These are phyloP conservation scores for Engraulis encrasicolus DNA, from an alignment of 2,113 vertebrate species.

Conservation along the genomic window DNA sequence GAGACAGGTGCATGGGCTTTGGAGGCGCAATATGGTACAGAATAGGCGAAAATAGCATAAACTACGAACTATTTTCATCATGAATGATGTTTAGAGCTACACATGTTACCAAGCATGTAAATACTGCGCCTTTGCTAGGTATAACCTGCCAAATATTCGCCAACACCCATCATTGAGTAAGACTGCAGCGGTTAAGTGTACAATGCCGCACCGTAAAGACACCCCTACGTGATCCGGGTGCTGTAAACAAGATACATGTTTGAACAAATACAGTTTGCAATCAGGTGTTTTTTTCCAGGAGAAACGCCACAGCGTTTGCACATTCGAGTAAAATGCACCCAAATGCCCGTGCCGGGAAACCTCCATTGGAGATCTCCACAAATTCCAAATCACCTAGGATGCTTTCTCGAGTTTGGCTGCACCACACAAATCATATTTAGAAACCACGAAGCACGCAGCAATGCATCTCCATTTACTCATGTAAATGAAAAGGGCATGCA, in stretches of 20 bases:
- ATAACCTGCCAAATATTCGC: background rate
- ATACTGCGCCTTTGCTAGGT: background rate
- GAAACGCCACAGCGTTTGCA: background rate
- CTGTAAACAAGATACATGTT: slow-evolving; percentile 6
- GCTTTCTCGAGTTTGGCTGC: slow-evolving; percentile 10
- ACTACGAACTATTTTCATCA: background rate
- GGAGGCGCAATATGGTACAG: slow-evolving; percentile 3
- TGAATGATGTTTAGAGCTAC: background rate
- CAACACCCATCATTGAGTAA: background rate
- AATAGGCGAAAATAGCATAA: background rate
- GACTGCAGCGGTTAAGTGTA: background rate
- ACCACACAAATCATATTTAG: background rate
- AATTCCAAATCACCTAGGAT: background rate
- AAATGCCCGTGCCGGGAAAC: background rate
- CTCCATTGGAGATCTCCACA: background rate
- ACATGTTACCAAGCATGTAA: background rate
- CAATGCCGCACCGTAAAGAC: slow-evolving; percentile 4
- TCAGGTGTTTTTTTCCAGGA: background rate
- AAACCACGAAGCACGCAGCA: slow-evolving; percentile 16
- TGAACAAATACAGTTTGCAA: background rate
- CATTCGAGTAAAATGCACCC: background rate
- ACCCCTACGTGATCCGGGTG: background rate
- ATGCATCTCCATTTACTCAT: background rate
- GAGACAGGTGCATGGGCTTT: background rate
- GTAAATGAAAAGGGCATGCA: slow-evolving; percentile 22